Percentiles rank a stretch among this genome's conserved stretches.
Conservation (phyloP, 2,888 invertebrate species). For the Saturnia japonica region DNA sequence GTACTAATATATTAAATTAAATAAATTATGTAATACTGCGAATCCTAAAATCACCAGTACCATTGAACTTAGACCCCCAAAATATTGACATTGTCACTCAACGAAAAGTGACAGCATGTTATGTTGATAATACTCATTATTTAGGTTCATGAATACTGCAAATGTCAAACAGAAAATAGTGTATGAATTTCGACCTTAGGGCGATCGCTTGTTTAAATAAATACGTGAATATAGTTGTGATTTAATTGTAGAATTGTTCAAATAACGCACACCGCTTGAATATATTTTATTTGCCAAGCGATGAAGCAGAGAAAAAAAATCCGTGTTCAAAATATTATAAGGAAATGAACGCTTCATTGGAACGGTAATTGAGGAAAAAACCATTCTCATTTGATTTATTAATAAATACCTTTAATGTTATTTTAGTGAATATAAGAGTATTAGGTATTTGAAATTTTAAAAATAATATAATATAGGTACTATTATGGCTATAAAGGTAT, state of each 20-base stretch:
- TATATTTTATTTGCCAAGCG: neutral
- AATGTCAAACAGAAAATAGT: no score
- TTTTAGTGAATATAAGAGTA: neutral
- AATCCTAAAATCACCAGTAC: no score
- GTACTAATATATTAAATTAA: no score
- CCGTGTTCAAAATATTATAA: slow-evolving; percentile 17
- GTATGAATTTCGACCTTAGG: no score
- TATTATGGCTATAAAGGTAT: no score
- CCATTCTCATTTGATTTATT: neutral
- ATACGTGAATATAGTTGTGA: neutral
- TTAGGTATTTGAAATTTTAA: neutral
- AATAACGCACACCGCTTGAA: neutral
- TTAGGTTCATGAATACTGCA: no score
- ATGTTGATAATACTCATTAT: no score
- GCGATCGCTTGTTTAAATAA: neutral
- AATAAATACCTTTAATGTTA: neutral
- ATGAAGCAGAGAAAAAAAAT: slow-evolving; percentile 14
- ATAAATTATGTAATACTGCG: no score
- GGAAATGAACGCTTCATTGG: slow-evolving; percentile 1
- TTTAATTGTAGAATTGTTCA: neutral
- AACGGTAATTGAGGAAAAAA: slow-evolving; percentile 15
- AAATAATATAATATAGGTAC: neutral
- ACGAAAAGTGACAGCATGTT: no score
- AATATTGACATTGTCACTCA: no score
- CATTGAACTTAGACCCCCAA: no score